Evolutionary conservation across 2,113 vertebrate genomes (phyloP).

Genomic region (Mormoops blainvillei): DNA sequence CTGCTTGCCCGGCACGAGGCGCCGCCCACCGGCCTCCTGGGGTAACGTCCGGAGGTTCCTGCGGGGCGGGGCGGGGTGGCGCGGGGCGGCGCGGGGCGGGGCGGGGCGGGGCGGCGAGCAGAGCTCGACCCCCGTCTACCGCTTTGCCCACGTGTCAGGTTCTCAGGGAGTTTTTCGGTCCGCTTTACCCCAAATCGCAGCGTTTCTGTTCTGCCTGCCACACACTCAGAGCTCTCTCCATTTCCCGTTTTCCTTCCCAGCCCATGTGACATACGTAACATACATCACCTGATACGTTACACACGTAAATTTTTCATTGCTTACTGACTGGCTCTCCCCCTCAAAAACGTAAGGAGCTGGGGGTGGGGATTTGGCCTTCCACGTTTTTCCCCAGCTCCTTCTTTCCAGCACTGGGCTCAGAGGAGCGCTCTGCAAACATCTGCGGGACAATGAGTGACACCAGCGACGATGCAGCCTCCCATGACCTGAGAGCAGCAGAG

Average conservation of each 20-base stretch:
- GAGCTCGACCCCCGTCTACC: no score
- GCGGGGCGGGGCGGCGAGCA: background rate
- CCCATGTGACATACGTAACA: no score
- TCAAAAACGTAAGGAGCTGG: background rate
- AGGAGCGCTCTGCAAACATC: no score
- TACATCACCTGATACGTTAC: background rate
- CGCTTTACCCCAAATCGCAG: rapidly evolving
- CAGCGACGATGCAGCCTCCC: background rate
- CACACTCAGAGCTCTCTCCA: background rate
- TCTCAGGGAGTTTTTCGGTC: background rate
- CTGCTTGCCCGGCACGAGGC: no score
- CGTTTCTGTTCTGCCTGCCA: background rate
- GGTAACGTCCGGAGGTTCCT: no score
- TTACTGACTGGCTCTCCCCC: background rate
- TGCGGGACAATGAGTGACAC: no score
- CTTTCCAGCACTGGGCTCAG: background rate
- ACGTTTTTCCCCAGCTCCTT: background rate
- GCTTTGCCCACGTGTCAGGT: no score
- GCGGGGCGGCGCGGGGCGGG: no score
- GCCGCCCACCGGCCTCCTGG: no score
- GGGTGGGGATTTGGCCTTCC: background rate
- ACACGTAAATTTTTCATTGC: background rate
- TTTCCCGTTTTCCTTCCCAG: background rate
- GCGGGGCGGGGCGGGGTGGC: no score
- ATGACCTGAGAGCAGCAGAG: background rate